Base-by-base conservation (phyloP, 92 coral and sea anemone genomes). In the Epizoanthus stellaris region DNA sequence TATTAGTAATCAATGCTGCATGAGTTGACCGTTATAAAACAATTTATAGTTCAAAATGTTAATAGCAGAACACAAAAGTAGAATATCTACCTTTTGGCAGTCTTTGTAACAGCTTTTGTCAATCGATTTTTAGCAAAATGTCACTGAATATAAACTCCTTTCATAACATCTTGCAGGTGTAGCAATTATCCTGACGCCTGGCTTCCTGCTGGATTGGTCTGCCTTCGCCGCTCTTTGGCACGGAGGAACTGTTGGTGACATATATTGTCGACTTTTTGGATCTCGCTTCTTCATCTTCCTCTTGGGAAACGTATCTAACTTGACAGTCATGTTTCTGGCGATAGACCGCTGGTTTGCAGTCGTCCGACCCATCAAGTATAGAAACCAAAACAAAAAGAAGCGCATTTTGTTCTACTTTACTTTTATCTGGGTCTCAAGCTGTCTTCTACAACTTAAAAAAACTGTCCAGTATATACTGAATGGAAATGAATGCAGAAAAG, bases 321-420 rank as follows among this genome's bases (percentile, higher is more conserved):
- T 86, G 38, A 90, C 90, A 0, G 90, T 90, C 61, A 84, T 90
- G 93, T 87, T 88, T 43, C 87, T 90, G 40, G 87, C 93, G 1
- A 53, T 87, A 43, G 93, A 90, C 56, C 87, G 93, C 40, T 90
- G 93, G 93, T 75, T 80, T 47, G 88, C 93, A 14, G 85, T 90
- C 59, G 76, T 68, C 15, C 71, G 76, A 67, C 93, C 93, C 42
- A 81, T 90, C 90, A 89, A 77, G 54, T 87, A 90, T 90, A 82
- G 88, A 69, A 90, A 75, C 25, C 82, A 87, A 10, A 80, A 81
- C 17, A 79, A 85, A 13, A 80, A 68, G 49, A 49, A 80, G 23
- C 84, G 87, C 19, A 76, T 87, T 70, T 75, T 65, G 57, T 63
- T 66, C 62, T 90, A 87, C 87, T 56, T 81, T 36, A 80, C 90